Percentiles rank a stretch among this genome's conserved stretches.
Conservation (phyloP, 2,888 invertebrate species). For the Tachystola acroxantha region DNA sequence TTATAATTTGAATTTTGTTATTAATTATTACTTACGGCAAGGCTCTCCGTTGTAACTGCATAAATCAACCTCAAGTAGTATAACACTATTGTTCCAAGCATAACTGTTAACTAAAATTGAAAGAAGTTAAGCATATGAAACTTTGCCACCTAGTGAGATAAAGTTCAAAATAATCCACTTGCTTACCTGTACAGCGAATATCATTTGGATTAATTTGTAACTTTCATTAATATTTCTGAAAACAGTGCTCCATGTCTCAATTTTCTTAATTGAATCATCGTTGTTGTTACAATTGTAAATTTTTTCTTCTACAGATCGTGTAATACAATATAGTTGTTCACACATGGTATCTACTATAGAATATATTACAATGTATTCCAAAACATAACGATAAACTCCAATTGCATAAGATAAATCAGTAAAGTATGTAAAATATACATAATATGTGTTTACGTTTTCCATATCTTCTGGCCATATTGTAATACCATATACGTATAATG, state of each 20-base stretch:
- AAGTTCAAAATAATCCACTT: not conserved
- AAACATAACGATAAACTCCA: constrained; percentile 10
- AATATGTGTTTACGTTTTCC: not conserved
- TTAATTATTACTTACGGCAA: constrained; percentile 21
- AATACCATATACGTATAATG: not conserved
- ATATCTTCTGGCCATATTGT: not conserved
- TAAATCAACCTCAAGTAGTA: constrained; percentile 28
- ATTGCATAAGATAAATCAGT: constrained; percentile 3
- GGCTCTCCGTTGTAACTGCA: constrained; percentile 12
- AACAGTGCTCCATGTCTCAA: not conserved
- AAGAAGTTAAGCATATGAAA: not conserved
- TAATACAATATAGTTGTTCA: constrained; percentile 27
- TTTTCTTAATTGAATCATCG: not conserved
- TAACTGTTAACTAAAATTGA: constrained; percentile 28
- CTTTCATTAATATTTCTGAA: constrained; percentile 24
- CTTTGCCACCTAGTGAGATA: not conserved
- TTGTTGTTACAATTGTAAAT: not conserved
- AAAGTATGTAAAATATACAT: not conserved
- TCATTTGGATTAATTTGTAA: constrained; percentile 22
- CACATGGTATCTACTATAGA: constrained; percentile 22
- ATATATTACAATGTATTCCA: constrained; percentile 16
- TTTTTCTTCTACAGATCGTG: constrained; percentile 15
- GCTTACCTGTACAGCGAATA: constrained; percentile 30
- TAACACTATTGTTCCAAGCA: constrained; percentile 20
- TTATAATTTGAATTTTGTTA: not conserved